phyloP scores from a whole-genome alignment of 2,113 vertebrate species.

The Propithecus coquereli region DNA sequence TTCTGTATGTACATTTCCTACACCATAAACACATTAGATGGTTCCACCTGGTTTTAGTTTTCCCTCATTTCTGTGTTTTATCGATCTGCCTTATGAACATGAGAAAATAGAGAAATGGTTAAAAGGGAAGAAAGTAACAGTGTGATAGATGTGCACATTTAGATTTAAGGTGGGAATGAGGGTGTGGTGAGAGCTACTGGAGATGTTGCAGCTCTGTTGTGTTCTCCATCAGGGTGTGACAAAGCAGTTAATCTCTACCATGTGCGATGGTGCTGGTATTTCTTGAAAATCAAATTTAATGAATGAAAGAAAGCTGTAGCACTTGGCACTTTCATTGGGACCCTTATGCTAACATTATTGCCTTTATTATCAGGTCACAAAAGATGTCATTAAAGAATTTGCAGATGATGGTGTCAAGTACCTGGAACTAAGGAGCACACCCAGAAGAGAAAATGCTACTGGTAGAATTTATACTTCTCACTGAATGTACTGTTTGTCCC shows the following conservation, averaged over 20 bases:
- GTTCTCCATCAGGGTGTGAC: neutral
- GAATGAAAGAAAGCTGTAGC: neutral
- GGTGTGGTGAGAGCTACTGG: neutral
- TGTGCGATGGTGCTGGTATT: neutral
- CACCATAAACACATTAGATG: neutral
- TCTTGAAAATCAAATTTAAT: neutral
- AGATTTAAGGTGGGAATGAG: neutral
- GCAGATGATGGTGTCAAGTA: conserved; percentile 96
- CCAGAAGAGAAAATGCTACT: conserved; percentile 86
- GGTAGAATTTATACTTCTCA: conserved; percentile 72
- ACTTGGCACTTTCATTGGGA: neutral
- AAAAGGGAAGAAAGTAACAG: neutral
- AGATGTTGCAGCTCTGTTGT: neutral
- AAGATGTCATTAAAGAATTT: conserved; percentile 96
- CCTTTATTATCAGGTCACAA: conserved; percentile 88
- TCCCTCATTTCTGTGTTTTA: conserved; percentile 23
- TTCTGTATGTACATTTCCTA: neutral
- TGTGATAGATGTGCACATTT: neutral
- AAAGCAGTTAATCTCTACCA: neutral
- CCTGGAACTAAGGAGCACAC: conserved; percentile 95
- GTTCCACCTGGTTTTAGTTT: conserved; percentile 6
- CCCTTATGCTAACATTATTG: neutral
- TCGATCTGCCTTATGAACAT: neutral
- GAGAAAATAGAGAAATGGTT: neutral
- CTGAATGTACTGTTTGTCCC: neutral